Base-by-base conservation (phyloP, 2,113 vertebrate species). In the Xyliphius kryptos region DNA sequence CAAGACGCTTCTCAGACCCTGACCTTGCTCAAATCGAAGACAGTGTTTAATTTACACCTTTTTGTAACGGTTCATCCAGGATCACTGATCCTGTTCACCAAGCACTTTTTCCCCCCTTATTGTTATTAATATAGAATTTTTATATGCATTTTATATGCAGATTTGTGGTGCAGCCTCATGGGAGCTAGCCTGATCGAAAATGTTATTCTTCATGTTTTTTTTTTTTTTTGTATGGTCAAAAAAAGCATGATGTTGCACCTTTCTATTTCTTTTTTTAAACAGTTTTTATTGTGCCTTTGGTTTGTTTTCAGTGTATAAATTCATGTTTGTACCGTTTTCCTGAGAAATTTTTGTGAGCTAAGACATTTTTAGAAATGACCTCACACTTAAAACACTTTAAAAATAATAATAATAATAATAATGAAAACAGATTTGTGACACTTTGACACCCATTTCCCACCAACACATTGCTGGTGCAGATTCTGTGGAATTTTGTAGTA, bases 1-100 rank as follows among this genome's bases (percentile, higher is more conserved):
- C 85, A 54, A 88, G 93, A 67, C 89, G 88, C 38, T 93, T 94
- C 81, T 96, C 95, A 0, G 89, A 95, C 70, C 92, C 90, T 0
- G 91, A 90, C 73, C 63, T 87, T 22, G 70, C 83, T 40, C 81
- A 70, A 20, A 58, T 72, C 17, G 76, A 83, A 15, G 75, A 79
- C 2, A n/a, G n/a, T n/a, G n/a, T n/a, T n/a, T n/a, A n/a, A n/a
- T n/a, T n/a, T n/a, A n/a, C n/a, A n/a, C n/a, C n/a, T n/a, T n/a
- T n/a, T n/a, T n/a, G n/a, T n/a, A n/a, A n/a, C n/a, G n/a, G n/a
- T n/a, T n/a, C n/a, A n/a, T n/a, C n/a, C n/a, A n/a, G n/a, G n/a
- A n/a, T n/a, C n/a, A n/a, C n/a, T 56, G 68, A 50, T 54, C 12
- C n/a, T 3, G 26, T 68, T 83, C 80, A 79, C 79, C 75, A 80